Base-by-base conservation (phyloP, 2,113 vertebrate species). In the Gymnobelideus leadbeateri region DNA sequence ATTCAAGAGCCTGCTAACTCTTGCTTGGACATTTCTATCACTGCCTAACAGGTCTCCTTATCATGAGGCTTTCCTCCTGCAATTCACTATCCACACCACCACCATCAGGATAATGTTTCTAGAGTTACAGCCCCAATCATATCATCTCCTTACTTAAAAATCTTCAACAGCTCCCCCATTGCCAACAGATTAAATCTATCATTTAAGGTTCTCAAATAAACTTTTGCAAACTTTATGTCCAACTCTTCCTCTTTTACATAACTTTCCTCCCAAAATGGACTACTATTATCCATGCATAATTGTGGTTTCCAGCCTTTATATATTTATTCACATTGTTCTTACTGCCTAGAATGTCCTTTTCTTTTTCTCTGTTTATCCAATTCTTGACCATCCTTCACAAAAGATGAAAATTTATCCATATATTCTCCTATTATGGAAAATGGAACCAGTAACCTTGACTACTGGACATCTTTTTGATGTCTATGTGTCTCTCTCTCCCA, bases 401-500 rank as follows among this genome's bases (percentile, higher is more conserved):
- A 84, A 84, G 19, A 43, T 84, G 68, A 84, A 23, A 21, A 84
- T 23, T 84, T 19, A 43, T 84, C 16, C 37, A 43, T 84, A 2
- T 21, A 21, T 43, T 84, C 68, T 84, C 23, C 19, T 84, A 43
- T 43, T 21, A 84, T 84, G 43, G n/a, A 19, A 84, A 43, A n/a
- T 23, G n/a, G 68, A 84, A 23, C n/a, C 68, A 84, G 2, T 43
- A 84, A 84, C 37, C 68, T 84, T 91, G 50, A 53, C 49, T 94
- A 93, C 93, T 95, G n/a, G 47, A 94, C 90, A 91, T 0, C 0
- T 52, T 0, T 93, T 94, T 96, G 94, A 55, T 95, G 94, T 49
- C 49, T 47, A 8, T 7, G n/a, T 92, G 0, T 96, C 52, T 94
- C 37, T 96, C 52, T 94, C 37, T 96, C 5, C 47, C 0, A 95